Conservation (phyloP, 2,113 vertebrate genomes). For the Carassius gibelio region DNA sequence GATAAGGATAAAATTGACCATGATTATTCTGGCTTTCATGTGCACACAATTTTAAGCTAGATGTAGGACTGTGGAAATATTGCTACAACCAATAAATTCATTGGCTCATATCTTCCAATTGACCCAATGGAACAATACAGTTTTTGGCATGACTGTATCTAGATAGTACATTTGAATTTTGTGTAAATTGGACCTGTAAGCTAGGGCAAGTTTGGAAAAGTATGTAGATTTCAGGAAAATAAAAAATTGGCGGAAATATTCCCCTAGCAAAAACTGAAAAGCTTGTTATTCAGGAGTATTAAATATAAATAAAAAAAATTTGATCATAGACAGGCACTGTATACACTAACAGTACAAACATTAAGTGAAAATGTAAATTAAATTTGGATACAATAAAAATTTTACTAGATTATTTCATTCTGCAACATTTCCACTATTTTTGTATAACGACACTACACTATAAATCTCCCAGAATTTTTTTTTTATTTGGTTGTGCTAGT, state of each 20-base stretch:
- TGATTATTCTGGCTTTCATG: not conserved
- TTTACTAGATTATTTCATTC: not conserved
- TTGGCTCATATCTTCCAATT: not conserved
- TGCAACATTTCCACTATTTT: not conserved
- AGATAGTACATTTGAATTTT: not conserved
- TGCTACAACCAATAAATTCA: not conserved
- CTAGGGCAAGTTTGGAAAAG: not conserved
- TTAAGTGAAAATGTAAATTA: not conserved
- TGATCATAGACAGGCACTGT: not conserved
- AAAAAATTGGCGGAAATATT: not conserved
- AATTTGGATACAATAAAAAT: not conserved
- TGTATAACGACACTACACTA: not conserved
- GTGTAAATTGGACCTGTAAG: not conserved
- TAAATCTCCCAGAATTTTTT: not conserved
- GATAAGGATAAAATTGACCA: not conserved
- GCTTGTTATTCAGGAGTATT: not conserved
- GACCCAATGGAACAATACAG: not conserved
- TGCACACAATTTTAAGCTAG: not conserved
- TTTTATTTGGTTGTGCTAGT: not conserved
- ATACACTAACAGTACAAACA: not conserved
- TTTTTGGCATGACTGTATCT: not conserved
- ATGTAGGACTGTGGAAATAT: not conserved
- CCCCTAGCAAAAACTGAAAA: not conserved
- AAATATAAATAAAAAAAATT: not conserved
- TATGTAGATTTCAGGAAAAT: not conserved